Evolutionary conservation across 2,797 vertebrate genomes (phyloP), one percentile per base, ranked within the genome.

Genomic region (Sebastes alutus): DNA sequence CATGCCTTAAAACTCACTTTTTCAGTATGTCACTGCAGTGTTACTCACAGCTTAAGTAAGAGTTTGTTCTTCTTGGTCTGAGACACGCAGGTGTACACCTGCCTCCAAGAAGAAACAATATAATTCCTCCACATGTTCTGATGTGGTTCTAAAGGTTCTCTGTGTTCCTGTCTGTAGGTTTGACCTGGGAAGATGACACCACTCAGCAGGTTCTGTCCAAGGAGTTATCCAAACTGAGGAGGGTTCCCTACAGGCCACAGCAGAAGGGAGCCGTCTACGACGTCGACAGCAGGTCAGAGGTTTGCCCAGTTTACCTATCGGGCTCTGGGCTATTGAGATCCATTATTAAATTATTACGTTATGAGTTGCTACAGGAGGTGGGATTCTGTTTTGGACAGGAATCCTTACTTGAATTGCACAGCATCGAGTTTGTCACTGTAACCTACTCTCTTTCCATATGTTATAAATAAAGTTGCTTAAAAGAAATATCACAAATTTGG

Each of bases 181-280:
- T 97, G 82, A 96, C 96, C 0, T 99, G 98, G 98, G 91, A 84
- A 59, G 98, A 99, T 12, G 97, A 97, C 61, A 75, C 94, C 67
- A 96, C 96, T 1, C 98, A 99, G 88, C 93, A 89, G 49, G 84
- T 97, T 78, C 92, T 98, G 89, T 95, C 95, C 16, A 96, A 92
- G 78, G 97, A 98, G 42, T 93, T 98, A 5, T 95, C 97, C 55
- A 93, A 92, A 72, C 89, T 99, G 75, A 96, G 93, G 82, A 96
- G 93, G 93, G 87, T 95, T 59, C 91, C 92, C 75, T 92, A 79
- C 55, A 89, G 92, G 46, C 92, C 0, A 0, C 90, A 91, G 10
- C 96, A 95, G 32, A 46, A 49, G 0, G 86, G 88, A 74, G 63
- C 84, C 0, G 89, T 90, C 67, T 92, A 82, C 76, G 83, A 82